Conservation (phyloP, 2,888 invertebrate genomes). For the Mamestra brassicae region DNA sequence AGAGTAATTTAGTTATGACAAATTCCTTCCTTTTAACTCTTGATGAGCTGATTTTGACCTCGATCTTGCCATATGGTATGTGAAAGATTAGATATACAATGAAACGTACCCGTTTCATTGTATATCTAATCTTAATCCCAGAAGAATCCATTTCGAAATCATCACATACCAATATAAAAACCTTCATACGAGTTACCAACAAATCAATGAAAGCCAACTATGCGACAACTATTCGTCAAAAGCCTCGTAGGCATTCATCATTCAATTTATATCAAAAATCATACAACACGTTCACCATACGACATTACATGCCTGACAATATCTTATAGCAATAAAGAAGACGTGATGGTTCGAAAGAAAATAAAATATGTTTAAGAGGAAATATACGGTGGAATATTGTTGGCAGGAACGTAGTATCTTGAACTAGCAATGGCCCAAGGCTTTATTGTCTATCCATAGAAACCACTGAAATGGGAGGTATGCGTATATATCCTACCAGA, state of each 20-base stretch:
- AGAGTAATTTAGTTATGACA: too few relatives aligned
- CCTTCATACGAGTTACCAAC: background rate
- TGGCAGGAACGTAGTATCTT: background rate
- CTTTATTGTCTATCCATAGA: background rate
- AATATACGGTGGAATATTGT: slow-evolving; percentile 4
- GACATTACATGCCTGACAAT: slow-evolving; percentile 23
- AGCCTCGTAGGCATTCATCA: background rate
- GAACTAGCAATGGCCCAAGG: background rate
- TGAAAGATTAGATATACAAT: too few relatives aligned
- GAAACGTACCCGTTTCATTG: too few relatives aligned
- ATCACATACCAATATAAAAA: background rate
- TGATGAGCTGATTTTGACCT: too few relatives aligned
- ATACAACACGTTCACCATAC: slow-evolving; percentile 15
- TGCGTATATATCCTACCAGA: too few relatives aligned
- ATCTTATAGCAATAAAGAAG: slow-evolving; percentile 36
- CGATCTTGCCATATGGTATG: too few relatives aligned
- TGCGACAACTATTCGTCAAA: slow-evolving; percentile 10
- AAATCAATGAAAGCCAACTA: slow-evolving; percentile 5
- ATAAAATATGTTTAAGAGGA: slow-evolving; percentile 24
- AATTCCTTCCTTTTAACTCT: too few relatives aligned
- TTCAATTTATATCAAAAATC: slow-evolving; percentile 37
- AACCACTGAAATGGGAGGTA: too few relatives aligned
- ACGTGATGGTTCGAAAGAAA: slow-evolving; percentile 14
- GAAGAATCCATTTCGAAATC: background rate
- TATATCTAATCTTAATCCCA: too few relatives aligned